Conservation (phyloP, 2,113 vertebrate species). For the Laterallus jamaicensis region DNA sequence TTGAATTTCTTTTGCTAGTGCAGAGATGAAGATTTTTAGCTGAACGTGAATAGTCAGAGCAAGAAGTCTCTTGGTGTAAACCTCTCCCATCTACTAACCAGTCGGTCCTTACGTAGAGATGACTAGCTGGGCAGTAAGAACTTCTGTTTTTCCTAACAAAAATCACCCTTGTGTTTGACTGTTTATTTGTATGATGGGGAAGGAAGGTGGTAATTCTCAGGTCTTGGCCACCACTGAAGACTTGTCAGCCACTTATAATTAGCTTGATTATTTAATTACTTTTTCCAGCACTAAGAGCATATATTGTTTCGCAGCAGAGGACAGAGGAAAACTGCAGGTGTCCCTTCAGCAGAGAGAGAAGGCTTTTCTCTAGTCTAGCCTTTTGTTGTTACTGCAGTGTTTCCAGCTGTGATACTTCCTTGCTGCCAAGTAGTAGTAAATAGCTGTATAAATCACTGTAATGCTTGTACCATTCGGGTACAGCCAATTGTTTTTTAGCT, state of each 20-base stretch:
- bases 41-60: neutral
- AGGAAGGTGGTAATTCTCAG: conserved; percentile 18
- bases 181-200: neutral
- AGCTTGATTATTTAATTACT: conserved; percentile 56
- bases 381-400: neutral
- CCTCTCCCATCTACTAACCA: neutral
- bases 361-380: neutral
- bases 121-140: neutral
- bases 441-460: conserved; percentile 39
- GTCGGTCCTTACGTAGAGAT: neutral
- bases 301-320: neutral
- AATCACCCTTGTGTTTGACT: neutral
- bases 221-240: neutral
- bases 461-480: neutral
- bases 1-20: neutral
- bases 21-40: neutral
- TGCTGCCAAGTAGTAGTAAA: conserved; percentile 45
- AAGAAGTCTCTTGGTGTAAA: neutral
- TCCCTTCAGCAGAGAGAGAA: neutral
- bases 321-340: conserved; percentile 3
- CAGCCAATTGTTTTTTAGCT: neutral
- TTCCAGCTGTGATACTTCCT: conserved; percentile 42
- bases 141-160: neutral
- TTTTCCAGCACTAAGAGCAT: conserved; percentile 13
- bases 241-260: conserved; percentile 16